Conservation (phyloP, 2,797 vertebrate genomes). For the Carduelis carduelis region DNA sequence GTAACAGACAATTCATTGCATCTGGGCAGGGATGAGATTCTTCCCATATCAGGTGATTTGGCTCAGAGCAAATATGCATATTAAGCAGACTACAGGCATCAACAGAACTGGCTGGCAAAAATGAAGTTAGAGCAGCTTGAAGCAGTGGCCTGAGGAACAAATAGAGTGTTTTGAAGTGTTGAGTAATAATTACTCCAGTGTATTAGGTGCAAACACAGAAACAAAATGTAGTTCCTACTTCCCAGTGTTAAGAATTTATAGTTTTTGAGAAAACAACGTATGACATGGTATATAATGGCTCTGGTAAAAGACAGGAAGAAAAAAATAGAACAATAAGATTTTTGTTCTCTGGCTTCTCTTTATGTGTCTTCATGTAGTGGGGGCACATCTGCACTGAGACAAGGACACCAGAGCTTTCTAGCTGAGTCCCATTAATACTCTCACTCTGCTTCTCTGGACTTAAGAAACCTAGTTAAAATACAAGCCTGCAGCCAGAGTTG, state of each 20-base stretch:
- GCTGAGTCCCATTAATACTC: neutral
- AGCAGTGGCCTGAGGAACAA: neutral
- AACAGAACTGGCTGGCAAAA: neutral
- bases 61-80: neutral
- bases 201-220: neutral
- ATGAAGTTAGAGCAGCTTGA: neutral
- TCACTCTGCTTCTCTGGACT: neutral
- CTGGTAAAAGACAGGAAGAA: neutral
- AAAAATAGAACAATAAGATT: neutral
- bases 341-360: neutral
- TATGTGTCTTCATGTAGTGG: neutral
- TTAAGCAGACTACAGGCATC: neutral
- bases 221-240: neutral
- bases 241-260: neutral
- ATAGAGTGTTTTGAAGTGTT: neutral
- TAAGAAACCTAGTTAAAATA: neutral
- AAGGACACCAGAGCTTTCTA: neutral
- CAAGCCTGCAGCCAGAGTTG: neutral
- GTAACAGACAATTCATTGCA: neutral
- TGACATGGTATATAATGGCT: neutral
- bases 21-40: neutral
- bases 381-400: rapidly evolving
- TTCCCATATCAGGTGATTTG: neutral
- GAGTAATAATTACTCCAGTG: neutral
- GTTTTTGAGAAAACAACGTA: neutral